These are phyloP conservation scores for Struthidea cinerea DNA, from an alignment of 2,113 vertebrate species.

Conservation along the genomic window DNA sequence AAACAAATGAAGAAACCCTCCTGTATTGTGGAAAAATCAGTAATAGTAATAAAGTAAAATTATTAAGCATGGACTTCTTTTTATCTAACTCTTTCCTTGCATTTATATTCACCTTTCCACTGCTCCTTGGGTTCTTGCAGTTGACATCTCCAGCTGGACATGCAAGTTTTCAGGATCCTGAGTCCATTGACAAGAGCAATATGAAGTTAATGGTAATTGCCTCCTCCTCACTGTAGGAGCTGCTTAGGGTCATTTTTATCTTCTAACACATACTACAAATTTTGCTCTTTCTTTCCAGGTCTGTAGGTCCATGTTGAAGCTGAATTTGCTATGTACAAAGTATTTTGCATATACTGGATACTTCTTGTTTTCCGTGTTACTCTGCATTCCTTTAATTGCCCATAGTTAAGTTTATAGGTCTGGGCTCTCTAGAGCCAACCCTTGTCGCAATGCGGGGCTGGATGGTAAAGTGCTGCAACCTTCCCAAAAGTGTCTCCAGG, in stretches of 20 bases:
- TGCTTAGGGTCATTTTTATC: not conserved
- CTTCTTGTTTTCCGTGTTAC: not conserved
- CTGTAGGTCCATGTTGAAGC: not conserved
- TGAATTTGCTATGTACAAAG: not conserved
- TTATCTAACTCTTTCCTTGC: not conserved
- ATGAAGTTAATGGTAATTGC: not conserved
- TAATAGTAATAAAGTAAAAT: not conserved
- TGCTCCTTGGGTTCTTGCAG: not conserved
- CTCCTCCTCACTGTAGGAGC: not conserved
- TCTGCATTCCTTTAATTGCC: not conserved
- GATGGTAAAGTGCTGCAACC: too few species aligned
- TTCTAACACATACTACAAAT: not conserved
- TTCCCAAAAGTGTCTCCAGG: too few species aligned
- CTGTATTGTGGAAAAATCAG: not conserved
- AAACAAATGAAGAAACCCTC: fast-evolving
- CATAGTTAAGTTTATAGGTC: not conserved
- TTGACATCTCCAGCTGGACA: not conserved
- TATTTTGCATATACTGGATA: not conserved
- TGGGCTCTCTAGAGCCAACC: not conserved
- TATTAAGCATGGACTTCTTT: not conserved
- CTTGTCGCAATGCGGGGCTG: too few species aligned
- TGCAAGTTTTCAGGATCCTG: not conserved
- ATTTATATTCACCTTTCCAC: not conserved
- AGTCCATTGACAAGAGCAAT: not conserved
- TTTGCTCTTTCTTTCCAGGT: not conserved